Percentiles rank a stretch among this genome's conserved stretches.
Evolutionary conservation across 2,888 invertebrate genomes (phyloP).

Genomic region (Andricus curvator): DNA sequence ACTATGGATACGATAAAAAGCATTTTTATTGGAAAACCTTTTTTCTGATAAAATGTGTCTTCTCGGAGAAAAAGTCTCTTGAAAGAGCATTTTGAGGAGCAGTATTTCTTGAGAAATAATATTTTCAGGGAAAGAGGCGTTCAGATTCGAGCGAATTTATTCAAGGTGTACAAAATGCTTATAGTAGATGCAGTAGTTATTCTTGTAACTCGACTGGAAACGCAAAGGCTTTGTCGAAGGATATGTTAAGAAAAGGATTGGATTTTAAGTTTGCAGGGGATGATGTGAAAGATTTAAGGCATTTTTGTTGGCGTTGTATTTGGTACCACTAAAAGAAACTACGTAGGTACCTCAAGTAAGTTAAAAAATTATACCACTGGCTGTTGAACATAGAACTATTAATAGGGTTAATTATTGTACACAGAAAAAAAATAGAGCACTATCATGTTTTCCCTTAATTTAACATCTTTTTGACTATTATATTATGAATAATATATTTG

Average conservation of each 20-base stretch:
- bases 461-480: conserved; percentile 75
- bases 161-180: conserved; percentile 38
- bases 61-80: neutral
- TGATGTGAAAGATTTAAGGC: neutral
- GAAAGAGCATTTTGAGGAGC: conserved; percentile 3
- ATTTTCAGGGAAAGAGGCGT: conserved; percentile 3
- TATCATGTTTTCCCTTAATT: conserved; percentile 76
- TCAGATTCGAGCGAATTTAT: conserved; percentile 34
- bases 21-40: neutral
- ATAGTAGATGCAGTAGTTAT: conserved; percentile 25
- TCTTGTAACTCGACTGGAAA: conserved; percentile 16
- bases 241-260: neutral
- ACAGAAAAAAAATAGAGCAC: conserved; percentile 74
- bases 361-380: conserved; percentile 75
- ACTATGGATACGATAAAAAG: conserved; percentile 9
- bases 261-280: neutral
- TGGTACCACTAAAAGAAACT: conserved; percentile 75
- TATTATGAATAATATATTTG: conserved; percentile 77
- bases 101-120: neutral
- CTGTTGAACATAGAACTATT: conserved; percentile 78
- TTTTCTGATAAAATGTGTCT: neutral
- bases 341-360: conserved; percentile 76
- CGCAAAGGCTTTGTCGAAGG: neutral
- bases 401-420: conserved; percentile 77
- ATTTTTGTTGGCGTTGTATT: conserved; percentile 65